phyloP scores from a whole-genome alignment of 2,113 vertebrate genomes.

The Trichomycterus rosablanca region DNA sequence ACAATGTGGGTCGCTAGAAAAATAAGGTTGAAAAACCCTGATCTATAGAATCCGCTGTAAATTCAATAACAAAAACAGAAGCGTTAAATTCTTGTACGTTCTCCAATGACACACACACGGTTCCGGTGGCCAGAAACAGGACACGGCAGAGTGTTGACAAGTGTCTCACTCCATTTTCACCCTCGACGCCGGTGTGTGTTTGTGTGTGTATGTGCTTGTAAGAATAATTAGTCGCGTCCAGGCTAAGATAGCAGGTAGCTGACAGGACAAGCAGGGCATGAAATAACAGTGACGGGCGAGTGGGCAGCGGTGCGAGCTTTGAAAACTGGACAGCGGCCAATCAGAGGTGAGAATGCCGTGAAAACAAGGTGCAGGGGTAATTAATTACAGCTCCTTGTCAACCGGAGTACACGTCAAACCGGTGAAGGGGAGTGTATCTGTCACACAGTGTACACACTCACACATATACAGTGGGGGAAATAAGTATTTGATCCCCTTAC shows the following conservation, averaged over 20 bases:
- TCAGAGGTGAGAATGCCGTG: constrained; percentile 34
- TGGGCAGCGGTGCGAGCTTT: constrained; percentile 23
- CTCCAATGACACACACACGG: too few relatives aligned
- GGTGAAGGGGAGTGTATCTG: constrained; percentile 21
- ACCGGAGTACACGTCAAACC: constrained; percentile 34
- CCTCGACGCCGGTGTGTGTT: constrained; percentile 12
- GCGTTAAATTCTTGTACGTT: too few relatives aligned
- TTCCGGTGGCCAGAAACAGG: not conserved
- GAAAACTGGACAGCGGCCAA: constrained; percentile 31
- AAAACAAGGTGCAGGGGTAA: constrained; percentile 34
- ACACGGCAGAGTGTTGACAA: not conserved
- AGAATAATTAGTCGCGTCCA: constrained; percentile 41
- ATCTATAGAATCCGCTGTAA: too few relatives aligned
- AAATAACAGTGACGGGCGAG: constrained; percentile 31
- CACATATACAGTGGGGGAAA: too few relatives aligned
- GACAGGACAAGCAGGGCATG: constrained; percentile 41
- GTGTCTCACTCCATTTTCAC: not conserved
- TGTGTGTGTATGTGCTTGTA: constrained; percentile 20
- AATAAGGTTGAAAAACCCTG: too few relatives aligned
- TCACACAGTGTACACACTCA: constrained; percentile 27
- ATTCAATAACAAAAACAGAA: too few relatives aligned
- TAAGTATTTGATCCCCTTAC: too few relatives aligned
- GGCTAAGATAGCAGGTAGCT: constrained; percentile 38
- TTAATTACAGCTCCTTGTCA: constrained; percentile 46
- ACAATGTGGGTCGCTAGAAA: too few relatives aligned